phyloP scores from a whole-genome alignment of 2,888 invertebrate genomes.

The Limnephilus auricula region DNA sequence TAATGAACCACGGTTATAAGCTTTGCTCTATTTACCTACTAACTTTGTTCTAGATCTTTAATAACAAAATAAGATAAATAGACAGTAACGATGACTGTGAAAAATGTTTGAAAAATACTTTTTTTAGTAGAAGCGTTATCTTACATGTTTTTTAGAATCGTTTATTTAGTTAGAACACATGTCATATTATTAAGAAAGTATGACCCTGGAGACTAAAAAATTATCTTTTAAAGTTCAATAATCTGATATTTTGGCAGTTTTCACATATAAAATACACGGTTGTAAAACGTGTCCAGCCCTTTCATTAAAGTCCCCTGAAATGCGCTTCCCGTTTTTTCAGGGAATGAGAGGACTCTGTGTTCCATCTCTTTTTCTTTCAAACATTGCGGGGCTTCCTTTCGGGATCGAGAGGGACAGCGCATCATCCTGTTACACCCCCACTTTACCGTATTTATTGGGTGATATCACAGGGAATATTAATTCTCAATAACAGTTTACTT shows the following conservation, averaged over 20 bases:
- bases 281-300: not conserved
- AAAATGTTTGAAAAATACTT: not conserved
- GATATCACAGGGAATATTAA: slow-evolving; percentile 13
- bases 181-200: not conserved
- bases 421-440: slow-evolving; percentile 6
- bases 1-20: not conserved
- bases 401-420: slow-evolving; percentile 13
- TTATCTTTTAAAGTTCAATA: not conserved
- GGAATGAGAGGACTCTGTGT: not conserved
- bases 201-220: not conserved
- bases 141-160: not conserved
- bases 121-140: not conserved
- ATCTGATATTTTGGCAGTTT: not conserved
- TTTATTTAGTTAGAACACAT: not conserved
- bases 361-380: slow-evolving; percentile 38
- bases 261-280: not conserved
- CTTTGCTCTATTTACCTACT: not conserved
- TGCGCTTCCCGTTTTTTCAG: slow-evolving; percentile 5
- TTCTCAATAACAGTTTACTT: slow-evolving; percentile 25
- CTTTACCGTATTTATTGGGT: not conserved
- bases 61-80: not conserved
- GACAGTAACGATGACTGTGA: not conserved
- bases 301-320: not conserved
- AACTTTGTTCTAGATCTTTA: not conserved
- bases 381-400: not conserved